Evolutionary conservation across 2,797 vertebrate species (phyloP), one percentile per base, ranked within the genome.

Genomic region (Cephalopachus bancanus): DNA sequence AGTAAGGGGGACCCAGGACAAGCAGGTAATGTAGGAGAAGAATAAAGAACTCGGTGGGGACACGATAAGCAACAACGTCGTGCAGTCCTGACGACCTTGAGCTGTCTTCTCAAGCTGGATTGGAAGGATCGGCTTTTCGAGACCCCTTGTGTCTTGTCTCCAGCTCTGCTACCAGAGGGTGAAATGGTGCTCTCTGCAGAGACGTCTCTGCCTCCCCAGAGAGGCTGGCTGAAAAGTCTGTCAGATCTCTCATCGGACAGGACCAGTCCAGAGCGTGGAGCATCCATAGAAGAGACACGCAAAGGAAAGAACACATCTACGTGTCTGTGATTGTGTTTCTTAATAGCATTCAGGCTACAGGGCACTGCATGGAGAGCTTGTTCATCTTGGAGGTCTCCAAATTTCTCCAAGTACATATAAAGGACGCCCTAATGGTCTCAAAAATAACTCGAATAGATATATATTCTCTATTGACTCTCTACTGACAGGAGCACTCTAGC

Each of bases 41-140:
- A 7, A 1, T 10, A 6, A 33, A 91, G 65, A 78, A 14, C 6
- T 26, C 10, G 0, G 1, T 5, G 37, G 44, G 22, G 12, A 28
- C 51, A 4, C 64, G 57, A 44, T 44, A 33, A 37, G 28, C 55
- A 7, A 17, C 33, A 19, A 59, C 62, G 4, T 53, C 33, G 0
- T 0, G 0, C 37, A 14, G 28, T 9, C 20, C 19, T 10, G 0
- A 19, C 3, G 12, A 4, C 3, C 20, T 0, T 11, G 14, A n/a
- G 33, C 60, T 7, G 6, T 30, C 51, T 60, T 8, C 69, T 67
- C 12, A 0, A 14, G 33, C 83, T 44, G 12, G 14, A 53, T 33
- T 10, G n/a, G 57, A 71, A 65, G n/a, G 62, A 7, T 26, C 37
- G 0, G 12, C 74, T 65, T 89, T 57, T 11, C 53, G n/a, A 83